phyloP scores from a whole-genome alignment of 2,797 vertebrate genomes.

The Girardinus metallicus region DNA sequence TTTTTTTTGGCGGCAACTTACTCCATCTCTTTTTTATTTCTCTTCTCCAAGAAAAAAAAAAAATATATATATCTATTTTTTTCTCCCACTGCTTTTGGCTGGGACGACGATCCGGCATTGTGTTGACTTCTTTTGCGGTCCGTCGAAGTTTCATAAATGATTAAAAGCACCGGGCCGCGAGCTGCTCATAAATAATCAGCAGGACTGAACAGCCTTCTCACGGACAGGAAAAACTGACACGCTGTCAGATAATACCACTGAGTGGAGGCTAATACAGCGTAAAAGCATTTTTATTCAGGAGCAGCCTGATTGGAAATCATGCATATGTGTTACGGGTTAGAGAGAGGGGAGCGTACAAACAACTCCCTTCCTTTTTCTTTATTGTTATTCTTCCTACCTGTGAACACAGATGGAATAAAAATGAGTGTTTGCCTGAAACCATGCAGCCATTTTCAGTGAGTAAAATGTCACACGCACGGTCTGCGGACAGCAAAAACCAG shows the following conservation, averaged over 20 bases:
- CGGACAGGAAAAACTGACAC: slow-evolving; percentile 72
- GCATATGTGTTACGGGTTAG: slow-evolving; percentile 45
- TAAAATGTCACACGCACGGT: slow-evolving; percentile 67
- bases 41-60: slow-evolving; percentile 43
- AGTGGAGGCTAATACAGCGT: slow-evolving; percentile 69
- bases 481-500: slow-evolving; percentile 48
- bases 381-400: slow-evolving; percentile 7
- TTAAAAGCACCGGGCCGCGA: slow-evolving; percentile 78
- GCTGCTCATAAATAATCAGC: slow-evolving; percentile 85
- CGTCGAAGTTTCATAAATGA: slow-evolving; percentile 83
- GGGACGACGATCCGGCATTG: slow-evolving; percentile 66
- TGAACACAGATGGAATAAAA: slow-evolving; percentile 56
- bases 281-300: slow-evolving; percentile 56
- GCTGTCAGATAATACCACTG: slow-evolving; percentile 77
- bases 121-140: slow-evolving; percentile 74
- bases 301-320: slow-evolving; percentile 59
- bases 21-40: too few relatives aligned
- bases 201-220: slow-evolving; percentile 71
- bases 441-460: slow-evolving; percentile 44
- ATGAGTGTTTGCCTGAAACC: slow-evolving; percentile 52
- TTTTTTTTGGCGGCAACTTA: too few relatives aligned
- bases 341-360: slow-evolving; percentile 37
- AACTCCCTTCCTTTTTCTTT: slow-evolving; percentile 32
- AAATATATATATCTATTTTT: slow-evolving; percentile 16
- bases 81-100: slow-evolving; percentile 42